Conservation (phyloP, 2,797 vertebrate species). For the Lepidocolaptes lacrymiger region DNA sequence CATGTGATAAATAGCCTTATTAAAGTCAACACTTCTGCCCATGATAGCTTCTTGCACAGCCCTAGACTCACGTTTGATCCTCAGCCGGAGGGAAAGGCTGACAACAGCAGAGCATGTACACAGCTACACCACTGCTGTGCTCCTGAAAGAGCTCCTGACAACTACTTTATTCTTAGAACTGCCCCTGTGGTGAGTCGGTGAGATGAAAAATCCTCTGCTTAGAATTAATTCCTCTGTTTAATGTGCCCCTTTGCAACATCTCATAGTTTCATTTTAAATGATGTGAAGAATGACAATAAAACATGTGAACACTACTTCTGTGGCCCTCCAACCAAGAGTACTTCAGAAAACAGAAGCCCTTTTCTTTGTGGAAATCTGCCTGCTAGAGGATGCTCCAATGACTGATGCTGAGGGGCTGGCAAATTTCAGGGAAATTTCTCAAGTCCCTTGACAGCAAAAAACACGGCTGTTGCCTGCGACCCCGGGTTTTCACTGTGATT, state of each 20-base stretch:
- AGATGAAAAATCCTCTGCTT: neutral
- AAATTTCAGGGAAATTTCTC: neutral
- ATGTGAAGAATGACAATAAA: neutral
- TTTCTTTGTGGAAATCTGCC: neutral
- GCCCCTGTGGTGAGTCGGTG: neutral
- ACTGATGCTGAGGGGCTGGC: neutral
- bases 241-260: fast-evolving
- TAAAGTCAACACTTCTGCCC: neutral
- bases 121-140: fast-evolving
- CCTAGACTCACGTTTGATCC: neutral
- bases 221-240: neutral
- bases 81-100: neutral
- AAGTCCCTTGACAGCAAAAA: neutral
- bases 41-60: neutral
- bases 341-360: neutral
- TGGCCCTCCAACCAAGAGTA: neutral
- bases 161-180: neutral
- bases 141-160: neutral
- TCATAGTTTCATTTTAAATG: neutral
- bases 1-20: neutral
- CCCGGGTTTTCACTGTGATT: neutral
- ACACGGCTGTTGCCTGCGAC: neutral
- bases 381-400: neutral
- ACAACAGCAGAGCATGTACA: neutral
- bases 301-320: neutral